Conservation (phyloP, 2,888 invertebrate genomes). For the Diadegma fenestrale region DNA sequence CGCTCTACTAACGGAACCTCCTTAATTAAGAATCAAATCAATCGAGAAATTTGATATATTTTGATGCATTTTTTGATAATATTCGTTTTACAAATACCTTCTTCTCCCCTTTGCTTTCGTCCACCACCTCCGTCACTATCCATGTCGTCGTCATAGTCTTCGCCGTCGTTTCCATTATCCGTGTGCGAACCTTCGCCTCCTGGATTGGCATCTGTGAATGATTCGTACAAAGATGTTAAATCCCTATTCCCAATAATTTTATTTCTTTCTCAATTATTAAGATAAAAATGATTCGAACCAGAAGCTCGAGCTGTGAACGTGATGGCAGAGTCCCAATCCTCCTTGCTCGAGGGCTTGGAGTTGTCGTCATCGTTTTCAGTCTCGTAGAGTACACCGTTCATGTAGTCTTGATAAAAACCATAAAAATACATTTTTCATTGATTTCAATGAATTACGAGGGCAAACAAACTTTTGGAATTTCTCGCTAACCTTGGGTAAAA, state of each 20-base stretch:
- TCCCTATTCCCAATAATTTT: not conserved
- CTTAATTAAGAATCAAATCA: too few relatives aligned
- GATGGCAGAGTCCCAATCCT: conserved; percentile 94
- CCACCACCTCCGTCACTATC: conserved; percentile 62
- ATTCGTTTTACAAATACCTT: conserved; percentile 58
- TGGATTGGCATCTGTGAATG: conserved; percentile 64
- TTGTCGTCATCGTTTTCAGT: conserved; percentile 86
- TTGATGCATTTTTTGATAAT: not conserved
- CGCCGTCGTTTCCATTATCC: conserved; percentile 68
- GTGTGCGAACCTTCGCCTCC: conserved; percentile 70
- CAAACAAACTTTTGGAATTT: conserved; percentile 75
- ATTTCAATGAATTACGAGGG: not conserved
- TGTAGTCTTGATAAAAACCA: conserved; percentile 89
- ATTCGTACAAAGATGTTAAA: not conserved
- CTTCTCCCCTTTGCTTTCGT: conserved; percentile 68
- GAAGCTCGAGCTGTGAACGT: conserved; percentile 96
- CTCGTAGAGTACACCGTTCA: conserved; percentile 93
- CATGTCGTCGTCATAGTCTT: conserved; percentile 67
- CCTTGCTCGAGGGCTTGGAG: conserved; percentile 86
- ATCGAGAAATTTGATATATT: not conserved
- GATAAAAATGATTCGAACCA: conserved; percentile 88
- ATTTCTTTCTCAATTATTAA: not conserved
- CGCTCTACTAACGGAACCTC: too few relatives aligned
- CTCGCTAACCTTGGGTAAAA: conserved; percentile 92
- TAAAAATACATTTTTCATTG: conserved; percentile 10